Evolutionary conservation across 2,797 vertebrate genomes (phyloP), one percentile per base, ranked within the genome.

Genomic region (Phaenicophaeus curvirostris): DNA sequence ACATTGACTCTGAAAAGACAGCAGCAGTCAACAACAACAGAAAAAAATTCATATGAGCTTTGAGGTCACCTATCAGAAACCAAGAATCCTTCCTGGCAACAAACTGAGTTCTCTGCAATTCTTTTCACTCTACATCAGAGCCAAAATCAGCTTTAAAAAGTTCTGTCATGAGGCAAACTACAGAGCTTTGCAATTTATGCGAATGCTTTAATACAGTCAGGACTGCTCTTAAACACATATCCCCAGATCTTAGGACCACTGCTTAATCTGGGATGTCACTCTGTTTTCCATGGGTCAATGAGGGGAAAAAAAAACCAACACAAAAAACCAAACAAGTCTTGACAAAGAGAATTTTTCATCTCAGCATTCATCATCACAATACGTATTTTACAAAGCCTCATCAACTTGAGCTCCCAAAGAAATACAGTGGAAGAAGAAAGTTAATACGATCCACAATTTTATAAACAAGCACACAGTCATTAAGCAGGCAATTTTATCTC

Each of bases 71-170:
- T 19, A 57, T 23, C 20, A 54, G 69, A 93, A 95, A 81, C 8
- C 16, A 72, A 86, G 82, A 90, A 72, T 61, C 30, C 33, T 83
- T 73, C 15, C 77, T 72, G 74, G 46, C 46, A 81, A 80, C 25
- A 20, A 78, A 79, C 8, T 20, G 25, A 61, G 27, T 62, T 68
- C 33, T 69, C 90, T 53, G 31, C 19, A 69, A 41, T 66, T 55
- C 31, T 66, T 94, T 92, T 79, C 44, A 57, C 31, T 59, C 19
- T 41, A 48, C 5, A 57, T 25, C 25, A 35, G 5, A 87, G 41
- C 9, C 75, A 91, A 92, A 79, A 92, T 48, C 55, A 91, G 48
- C 74, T 92, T 91, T 62, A 15, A 48, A 66, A 93, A 54, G 18
- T 57, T 78, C 39, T 65, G 25, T 41, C 53, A 89, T 82, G 31